Base-by-base conservation (phyloP, 2,888 invertebrate species). In the Pardosa pseudoannulata region DNA sequence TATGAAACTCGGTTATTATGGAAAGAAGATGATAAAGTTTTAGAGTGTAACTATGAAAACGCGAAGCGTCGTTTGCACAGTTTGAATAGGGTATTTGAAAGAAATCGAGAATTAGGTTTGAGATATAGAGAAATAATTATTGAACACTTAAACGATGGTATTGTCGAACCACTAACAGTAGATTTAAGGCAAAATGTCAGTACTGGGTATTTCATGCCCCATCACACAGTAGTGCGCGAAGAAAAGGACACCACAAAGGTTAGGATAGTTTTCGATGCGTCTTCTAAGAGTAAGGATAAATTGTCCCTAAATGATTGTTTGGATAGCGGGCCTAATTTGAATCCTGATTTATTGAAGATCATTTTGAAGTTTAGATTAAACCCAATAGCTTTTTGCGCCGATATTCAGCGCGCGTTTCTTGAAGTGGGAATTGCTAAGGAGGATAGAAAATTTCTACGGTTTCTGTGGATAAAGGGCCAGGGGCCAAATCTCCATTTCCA, bases 401-500 rank as follows among this genome's bases (percentile, higher is more conserved):
- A 32, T n/a, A 67, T 67, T 67, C 31, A 29, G 6, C 32, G 3
- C 67, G 32, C 67, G 16, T 67, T 67, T 23, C 31, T 67, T 13
- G 67, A 6, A 16, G 32, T 67, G 31, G 67, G 67, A 9, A 67
- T 29, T 6, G 31, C 67, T 67, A 32, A 67, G 31, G 31, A 64
- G 23, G 67, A 67, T 67, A 67, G 67, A 13, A 7, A 29, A 1
- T 31, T 67, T 32, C n/a, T 31, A 31, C 29, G 31, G 19, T 67
- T 29, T 5, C 31, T 67, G 32, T 67, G 67, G 67, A 32, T 41
- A 23, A 29, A 46, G 13, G 27, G 46, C 16, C 65, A 46, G 13
- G 68, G 23, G 29, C 31, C 56, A 56, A 56, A 23, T 79, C 70
- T 79, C 46, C 32, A 78, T n/a, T n/a, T n/a, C n/a, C n/a, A n/a